Evolutionary conservation across 2,797 vertebrate genomes (phyloP).

Genomic region (Falco rusticolus): DNA sequence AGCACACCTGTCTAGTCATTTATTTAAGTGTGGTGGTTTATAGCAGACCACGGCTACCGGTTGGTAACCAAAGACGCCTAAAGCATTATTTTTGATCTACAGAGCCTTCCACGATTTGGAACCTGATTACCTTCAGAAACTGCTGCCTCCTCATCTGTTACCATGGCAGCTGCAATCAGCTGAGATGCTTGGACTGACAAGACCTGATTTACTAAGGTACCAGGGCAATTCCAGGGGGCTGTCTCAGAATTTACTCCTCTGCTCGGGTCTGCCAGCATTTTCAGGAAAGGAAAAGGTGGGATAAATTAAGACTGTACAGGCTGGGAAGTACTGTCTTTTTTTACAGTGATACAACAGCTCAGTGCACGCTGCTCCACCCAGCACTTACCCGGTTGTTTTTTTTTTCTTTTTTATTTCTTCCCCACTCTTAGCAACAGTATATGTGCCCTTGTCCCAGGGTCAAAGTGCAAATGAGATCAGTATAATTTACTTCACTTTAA

Average conservation of each 20-base stretch:
- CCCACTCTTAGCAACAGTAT: neutral
- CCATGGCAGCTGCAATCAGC: conserved; percentile 45
- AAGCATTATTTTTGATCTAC: conserved; percentile 29
- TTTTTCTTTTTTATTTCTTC: neutral
- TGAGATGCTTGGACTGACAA: neutral
- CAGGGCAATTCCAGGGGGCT: conserved; percentile 26
- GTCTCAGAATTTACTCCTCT: neutral
- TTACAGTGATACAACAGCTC: neutral
- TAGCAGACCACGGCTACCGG: neutral
- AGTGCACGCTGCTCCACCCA: neutral
- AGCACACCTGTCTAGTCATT: neutral
- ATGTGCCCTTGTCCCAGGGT: neutral
- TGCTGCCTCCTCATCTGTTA: conserved; percentile 38
- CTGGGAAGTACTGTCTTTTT: neutral
- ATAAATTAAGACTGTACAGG: conserved; percentile 15
- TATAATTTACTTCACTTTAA: neutral
- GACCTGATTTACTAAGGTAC: conserved; percentile 23
- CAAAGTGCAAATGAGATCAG: neutral
- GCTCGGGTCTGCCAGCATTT: neutral
- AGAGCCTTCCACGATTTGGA: neutral
- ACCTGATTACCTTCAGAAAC: conserved; percentile 40
- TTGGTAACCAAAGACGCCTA: neutral
- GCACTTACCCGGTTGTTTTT: too few species aligned
- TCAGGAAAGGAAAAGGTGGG: neutral
- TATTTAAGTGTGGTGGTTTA: neutral